Base-by-base conservation (phyloP, 2,113 vertebrate genomes). In the Vidua chalybeata region DNA sequence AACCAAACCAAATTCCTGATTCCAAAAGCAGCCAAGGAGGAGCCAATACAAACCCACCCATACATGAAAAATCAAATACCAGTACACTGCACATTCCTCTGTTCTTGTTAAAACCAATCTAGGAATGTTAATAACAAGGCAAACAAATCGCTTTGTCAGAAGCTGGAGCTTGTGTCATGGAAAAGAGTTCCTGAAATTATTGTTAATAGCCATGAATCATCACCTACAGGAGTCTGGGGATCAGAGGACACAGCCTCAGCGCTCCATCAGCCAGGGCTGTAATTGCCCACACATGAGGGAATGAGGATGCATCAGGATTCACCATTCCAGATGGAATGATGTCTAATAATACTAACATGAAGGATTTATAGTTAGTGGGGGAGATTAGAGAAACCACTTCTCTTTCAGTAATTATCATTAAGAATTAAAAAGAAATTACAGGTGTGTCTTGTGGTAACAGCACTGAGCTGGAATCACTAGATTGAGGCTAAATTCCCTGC, bases 341-440 rank as follows among this genome's bases (percentile, higher is more conserved):
- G 63, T 20, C 88, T 91, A 24, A 52, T 37, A 66, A 46, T 41
- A 33, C 43, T 5, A 56, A 41, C 39, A 6, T 52, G 52, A 92
- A 72, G 64, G 84, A 89, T 91, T 97, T 91, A 84, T 71, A 82
- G 84, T 46, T 66, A 68, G 23, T 13, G 17, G 66, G 48, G 46
- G 77, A 84, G 62, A 89, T 58, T 95, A 89, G 77, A 96, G 54
- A 87, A 96, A 93, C 69, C 64, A 79, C 89, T 89, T 89, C 66
- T 84, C 49, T 52, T 59, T 31, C 68, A 79, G 64, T 92, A 84
- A 94, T 92, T 94, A 62, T 59, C 22, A 8, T 43, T 81, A 49
- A 63, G 78, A 77, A 56, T 67, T 54, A n/a, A 2, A 45, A 17
- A 48, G 61, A 43, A 85, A 62, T 77, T 54, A 66, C n/a, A 74